phyloP scores from a whole-genome alignment of 2,888 invertebrate species.

The Drosophila mimica region DNA sequence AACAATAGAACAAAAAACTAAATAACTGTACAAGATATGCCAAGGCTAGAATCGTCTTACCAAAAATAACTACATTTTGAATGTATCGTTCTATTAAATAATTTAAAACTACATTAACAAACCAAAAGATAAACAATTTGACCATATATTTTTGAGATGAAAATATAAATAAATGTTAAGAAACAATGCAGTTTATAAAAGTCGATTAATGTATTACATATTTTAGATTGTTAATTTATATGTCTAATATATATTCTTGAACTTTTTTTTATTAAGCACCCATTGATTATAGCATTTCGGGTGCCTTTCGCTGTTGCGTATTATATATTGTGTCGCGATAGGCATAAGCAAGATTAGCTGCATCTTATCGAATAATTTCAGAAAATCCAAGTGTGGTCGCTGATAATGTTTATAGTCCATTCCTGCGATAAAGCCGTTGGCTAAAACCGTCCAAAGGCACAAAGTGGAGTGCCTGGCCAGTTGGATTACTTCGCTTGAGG shows the following conservation, averaged over 20 bases:
- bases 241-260: slow-evolving; percentile 7
- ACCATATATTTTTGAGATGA: neutral
- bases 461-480: slow-evolving; percentile 28
- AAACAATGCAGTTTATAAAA: neutral
- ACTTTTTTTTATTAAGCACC: slow-evolving; percentile 12
- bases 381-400: slow-evolving; percentile 62
- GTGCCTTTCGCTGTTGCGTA: slow-evolving; percentile 3
- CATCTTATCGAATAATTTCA: slow-evolving; percentile 53
- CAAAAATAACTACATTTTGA: neutral
- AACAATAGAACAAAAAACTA: slow-evolving; percentile 1
- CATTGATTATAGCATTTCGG: slow-evolving; percentile 17
- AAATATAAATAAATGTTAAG: neutral
- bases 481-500: slow-evolving; percentile 35
- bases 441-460: slow-evolving; percentile 13
- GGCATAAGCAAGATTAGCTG: slow-evolving; percentile 60
- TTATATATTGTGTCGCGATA: slow-evolving; percentile 17
- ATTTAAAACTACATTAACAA: neutral
- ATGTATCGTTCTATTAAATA: neutral
- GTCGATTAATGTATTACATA: slow-evolving; percentile 8
- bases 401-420: slow-evolving; percentile 52
- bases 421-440: slow-evolving; percentile 34
- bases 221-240: slow-evolving; percentile 1
- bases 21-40: neutral
- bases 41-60: neutral
- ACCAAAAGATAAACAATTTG: neutral